Base-by-base conservation (phyloP, 2,113 vertebrate genomes). In the Pterocles burchelli region DNA sequence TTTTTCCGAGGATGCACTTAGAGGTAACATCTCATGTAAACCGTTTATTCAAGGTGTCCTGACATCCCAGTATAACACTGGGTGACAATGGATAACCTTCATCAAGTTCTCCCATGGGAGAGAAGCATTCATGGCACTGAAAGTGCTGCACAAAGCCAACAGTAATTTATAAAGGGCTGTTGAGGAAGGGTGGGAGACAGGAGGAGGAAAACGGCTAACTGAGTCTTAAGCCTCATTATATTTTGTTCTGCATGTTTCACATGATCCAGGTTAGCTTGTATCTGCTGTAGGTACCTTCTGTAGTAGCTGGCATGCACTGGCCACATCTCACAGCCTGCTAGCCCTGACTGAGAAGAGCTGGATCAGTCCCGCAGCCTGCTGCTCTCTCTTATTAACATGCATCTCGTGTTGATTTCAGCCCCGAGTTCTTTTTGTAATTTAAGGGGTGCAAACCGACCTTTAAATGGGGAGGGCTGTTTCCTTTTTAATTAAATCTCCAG, bases 401-500 rank as follows among this genome's bases (percentile, higher is more conserved):
- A 76, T 61, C 0, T 6, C 9, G 22, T 90, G 68, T 82, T 75
- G 85, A 65, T 93, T 81, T 93, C 94, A 81, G 52, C 38, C 83
- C 46, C 15, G 45, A 96, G 84, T 88, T 84, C 84, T 90, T 96
- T 95, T 59, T 74, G 81, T 96, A 87, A 92, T 93, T 86, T 97
- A 88, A 92, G 95, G 95, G 96, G 96, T 96, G 63, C 95, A 97
- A 92, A 95, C 84, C 81, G 92, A 95, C 96, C 95, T 97, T 97
- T 95, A 93, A 91, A 94, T 88, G 80, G 88, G 85, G 89, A 97
- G 83, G 90, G 83, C 51, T 94, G 96, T 96, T 97, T 97, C 95
- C 88, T 97, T 97, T 97, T 96, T 97, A 97, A 98, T 97, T 98
- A 97, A 97, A 98, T 97, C 97, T 97, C 94, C 94, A 96, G 97